These are phyloP conservation scores for Malaclemys terrapin DNA, from an alignment of 2,113 vertebrate genomes.

Conservation along the genomic window DNA sequence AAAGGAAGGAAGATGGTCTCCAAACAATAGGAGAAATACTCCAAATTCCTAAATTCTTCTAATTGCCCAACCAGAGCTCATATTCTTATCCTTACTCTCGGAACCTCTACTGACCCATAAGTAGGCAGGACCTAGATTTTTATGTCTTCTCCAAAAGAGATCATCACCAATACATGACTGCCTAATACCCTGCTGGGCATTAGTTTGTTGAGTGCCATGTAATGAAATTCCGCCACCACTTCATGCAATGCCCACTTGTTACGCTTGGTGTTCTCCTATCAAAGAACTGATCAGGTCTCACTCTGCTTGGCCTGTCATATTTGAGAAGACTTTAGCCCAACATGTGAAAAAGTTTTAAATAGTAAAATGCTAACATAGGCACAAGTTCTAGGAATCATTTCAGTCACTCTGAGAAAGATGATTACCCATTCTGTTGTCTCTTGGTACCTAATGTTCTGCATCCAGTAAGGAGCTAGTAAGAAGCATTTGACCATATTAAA, in stretches of 20 bases:
- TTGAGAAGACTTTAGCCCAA: background rate
- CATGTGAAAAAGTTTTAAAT: too few species aligned
- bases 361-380: background rate
- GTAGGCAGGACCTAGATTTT: background rate
- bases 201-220: background rate
- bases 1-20: background rate
- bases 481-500: background rate
- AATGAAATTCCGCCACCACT: background rate
- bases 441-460: background rate
- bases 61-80: background rate
- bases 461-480: background rate
- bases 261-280: accelerated
- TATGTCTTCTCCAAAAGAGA: background rate
- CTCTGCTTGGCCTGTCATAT: background rate
- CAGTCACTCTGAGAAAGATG: background rate
- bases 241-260: background rate
- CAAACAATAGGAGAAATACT: background rate
- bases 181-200: background rate
- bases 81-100: background rate
- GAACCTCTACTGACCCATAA: background rate
- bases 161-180: background rate
- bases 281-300: background rate
- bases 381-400: background rate
- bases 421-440: background rate
- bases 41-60: too few species aligned